Base-by-base conservation (phyloP, 2,113 vertebrate species). In the Chaetura pelagica region DNA sequence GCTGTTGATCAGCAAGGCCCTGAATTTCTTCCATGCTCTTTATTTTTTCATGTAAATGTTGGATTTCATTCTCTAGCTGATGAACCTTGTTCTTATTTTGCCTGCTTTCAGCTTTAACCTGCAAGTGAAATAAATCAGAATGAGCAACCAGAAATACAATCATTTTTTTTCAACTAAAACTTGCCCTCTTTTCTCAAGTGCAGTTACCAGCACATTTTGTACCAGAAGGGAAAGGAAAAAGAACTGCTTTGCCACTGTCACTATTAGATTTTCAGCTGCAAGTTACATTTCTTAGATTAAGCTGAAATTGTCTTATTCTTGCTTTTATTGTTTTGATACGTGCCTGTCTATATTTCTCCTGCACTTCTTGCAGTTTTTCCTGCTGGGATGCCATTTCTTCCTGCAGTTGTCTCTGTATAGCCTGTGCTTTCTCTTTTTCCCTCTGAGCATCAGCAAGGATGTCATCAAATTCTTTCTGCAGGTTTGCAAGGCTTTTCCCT, bases 21-120 rank as follows among this genome's bases (percentile, higher is more conserved):
- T 98, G 98, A 80, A 99, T 97, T 88, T 98, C 98, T 75, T 98
- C 97, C 93, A 98, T 98, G 80, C 96, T 98, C 90, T 98, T 98
- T 46, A 99, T 94, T 96, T 98, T 98, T 72, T 95, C 97, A 92
- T 94, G 96, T 32, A 99, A 93, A 73, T 42, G 84, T 10, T 96
- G 95, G 52, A 98, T 97, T 97, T 99, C 98, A 46, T 97, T 97
- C 95, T 98, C 98, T 38, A 98, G 74, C 44, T 98, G 97, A 40
- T 82, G 97, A 29, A 98, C 89, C 67, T 96, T 97, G 75, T 96
- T 97, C 89, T 98, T 96, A 44, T 97, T 97, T 66, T 98, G 97
- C 35, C 48, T 94, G 82, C 97, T 98, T 96, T 98, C 97, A 84
- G 96, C 94, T 97, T 98, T 98, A 93, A 98, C 96, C 98, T 98